Evolutionary conservation across 2,888 invertebrate genomes (phyloP).

Genomic region (Stomorhina lunata): DNA sequence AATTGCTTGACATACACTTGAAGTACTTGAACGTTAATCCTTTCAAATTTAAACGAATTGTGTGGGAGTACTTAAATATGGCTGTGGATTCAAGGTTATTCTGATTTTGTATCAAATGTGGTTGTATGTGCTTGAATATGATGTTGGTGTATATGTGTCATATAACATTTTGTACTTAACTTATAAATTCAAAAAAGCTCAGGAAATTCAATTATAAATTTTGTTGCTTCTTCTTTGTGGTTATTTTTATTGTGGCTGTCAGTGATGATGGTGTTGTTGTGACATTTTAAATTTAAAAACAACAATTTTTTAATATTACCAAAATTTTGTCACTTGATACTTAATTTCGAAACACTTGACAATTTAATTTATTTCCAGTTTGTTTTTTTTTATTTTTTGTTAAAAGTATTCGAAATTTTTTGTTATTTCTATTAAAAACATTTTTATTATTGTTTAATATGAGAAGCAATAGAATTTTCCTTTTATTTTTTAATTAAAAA

Average conservation of each 20-base stretch:
- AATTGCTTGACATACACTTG: constrained; percentile 1
- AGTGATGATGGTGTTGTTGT: background rate
- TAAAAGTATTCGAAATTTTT: background rate
- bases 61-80: background rate
- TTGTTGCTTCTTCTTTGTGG: background rate
- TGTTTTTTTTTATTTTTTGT: background rate
- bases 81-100: constrained; percentile 40
- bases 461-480: constrained; percentile 2
- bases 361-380: constrained; percentile 35
- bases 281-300: background rate
- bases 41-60: background rate
- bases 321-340: constrained; percentile 9
- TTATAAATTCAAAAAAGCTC: background rate
- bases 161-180: no score
- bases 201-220: constrained; percentile 42
- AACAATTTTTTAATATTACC: background rate
- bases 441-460: background rate
- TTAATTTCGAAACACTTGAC: constrained; percentile 33
- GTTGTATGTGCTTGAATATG: no score
- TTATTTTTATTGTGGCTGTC: background rate
- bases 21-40: no score
- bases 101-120: background rate
- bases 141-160: no score
- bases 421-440: background rate
- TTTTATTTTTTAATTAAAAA: constrained; percentile 48